A percentile compares a stretch with the other conserved stretches of the same genome.
phyloP scores from a whole-genome alignment of 1,140 invertebrate genomes.

The Trialeurodes vaporariorum region DNA sequence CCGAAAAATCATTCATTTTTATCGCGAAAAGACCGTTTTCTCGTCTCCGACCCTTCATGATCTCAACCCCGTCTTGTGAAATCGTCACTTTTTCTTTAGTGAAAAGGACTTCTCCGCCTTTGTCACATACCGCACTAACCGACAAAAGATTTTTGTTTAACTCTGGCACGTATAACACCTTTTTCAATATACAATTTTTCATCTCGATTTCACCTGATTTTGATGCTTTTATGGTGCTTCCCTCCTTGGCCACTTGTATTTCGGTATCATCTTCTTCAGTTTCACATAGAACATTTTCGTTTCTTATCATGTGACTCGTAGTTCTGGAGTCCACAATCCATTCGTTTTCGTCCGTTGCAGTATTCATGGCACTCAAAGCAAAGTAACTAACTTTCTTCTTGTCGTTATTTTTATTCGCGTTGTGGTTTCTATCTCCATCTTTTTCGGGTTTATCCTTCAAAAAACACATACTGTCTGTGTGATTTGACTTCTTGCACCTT shows the following conservation, averaged over 20 bases:
- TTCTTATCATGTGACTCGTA: constrained; percentile 22
- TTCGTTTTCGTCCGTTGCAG: not conserved
- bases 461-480: not conserved
- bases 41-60: not conserved
- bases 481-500: not conserved
- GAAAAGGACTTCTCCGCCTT: not conserved
- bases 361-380: not conserved
- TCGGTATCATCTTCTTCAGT: constrained; percentile 8
- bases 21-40: not conserved
- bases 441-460: not conserved
- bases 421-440: not conserved
- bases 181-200: not conserved
- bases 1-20: not conserved
- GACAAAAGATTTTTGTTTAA: not conserved
- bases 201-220: not conserved
- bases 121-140: not conserved
- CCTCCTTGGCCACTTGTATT: not conserved
- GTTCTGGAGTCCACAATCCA: constrained; percentile 25
- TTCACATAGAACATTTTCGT: constrained; percentile 16
- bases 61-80: not conserved
- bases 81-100: not conserved
- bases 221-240: not conserved
- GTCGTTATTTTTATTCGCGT: not conserved
- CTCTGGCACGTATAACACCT: not conserved
- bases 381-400: not conserved